Evolutionary conservation across 2,888 invertebrate species (phyloP).

Genomic region (Steinernema hermaphroditum): DNA sequence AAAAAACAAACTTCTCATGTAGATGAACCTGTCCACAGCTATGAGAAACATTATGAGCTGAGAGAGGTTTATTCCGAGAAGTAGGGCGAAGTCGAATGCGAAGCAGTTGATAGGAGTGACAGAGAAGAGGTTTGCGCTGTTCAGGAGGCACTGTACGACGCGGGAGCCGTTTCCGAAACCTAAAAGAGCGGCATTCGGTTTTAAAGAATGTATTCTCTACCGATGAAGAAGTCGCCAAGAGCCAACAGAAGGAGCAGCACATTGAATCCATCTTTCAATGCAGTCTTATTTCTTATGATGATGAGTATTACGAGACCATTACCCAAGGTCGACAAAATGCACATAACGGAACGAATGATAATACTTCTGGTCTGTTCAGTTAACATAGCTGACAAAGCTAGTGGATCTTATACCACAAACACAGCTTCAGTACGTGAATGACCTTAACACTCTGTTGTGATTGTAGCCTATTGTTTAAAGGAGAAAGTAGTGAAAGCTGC

Average conservation of each 20-base stretch:
- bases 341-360: neutral
- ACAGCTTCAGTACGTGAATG: too few species aligned
- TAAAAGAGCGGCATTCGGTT: too few species aligned
- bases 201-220: too few species aligned
- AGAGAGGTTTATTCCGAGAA: neutral
- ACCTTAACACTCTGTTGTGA: too few species aligned
- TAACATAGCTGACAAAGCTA: too few species aligned
- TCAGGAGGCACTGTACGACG: neutral
- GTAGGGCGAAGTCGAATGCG: neutral
- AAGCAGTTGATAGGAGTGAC: neutral
- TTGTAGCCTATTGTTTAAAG: too few species aligned
- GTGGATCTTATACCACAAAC: too few species aligned
- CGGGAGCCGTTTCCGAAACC: neutral
- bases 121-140: neutral
- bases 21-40: neutral
- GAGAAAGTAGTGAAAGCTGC: too few species aligned
- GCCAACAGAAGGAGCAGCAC: neutral
- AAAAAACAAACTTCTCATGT: neutral
- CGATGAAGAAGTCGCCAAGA: neutral
- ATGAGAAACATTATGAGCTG: slow-evolving; percentile 5
- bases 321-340: neutral
- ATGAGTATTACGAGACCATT: neutral
- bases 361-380: too few species aligned
- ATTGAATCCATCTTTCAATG: neutral
- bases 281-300: neutral